These are phyloP conservation scores for Ophion ellenae DNA, from an alignment of 2,888 invertebrate genomes.

Conservation along the genomic window DNA sequence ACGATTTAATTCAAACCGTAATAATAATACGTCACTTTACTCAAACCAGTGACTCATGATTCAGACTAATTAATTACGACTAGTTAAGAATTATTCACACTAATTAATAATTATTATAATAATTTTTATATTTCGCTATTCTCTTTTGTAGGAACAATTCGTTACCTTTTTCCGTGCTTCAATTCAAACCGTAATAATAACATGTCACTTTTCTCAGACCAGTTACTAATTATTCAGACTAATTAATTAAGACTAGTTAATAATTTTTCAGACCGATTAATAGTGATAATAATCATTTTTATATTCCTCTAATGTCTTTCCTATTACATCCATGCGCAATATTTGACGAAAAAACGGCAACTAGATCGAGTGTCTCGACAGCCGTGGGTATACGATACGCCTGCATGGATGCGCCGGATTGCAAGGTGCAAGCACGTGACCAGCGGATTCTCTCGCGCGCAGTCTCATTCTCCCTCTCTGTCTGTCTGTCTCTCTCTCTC, in stretches of 20 bases:
- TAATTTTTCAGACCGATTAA: background rate
- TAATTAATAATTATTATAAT: background rate
- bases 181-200: background rate
- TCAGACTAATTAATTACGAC: too few relatives aligned
- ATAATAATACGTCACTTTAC: background rate
- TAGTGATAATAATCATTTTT: background rate
- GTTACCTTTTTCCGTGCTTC: background rate
- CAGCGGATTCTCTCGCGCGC: constrained; percentile 43
- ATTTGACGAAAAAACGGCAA: constrained; percentile 1
- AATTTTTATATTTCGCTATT: background rate
- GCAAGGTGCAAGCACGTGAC: constrained; percentile 56
- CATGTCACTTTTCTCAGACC: too few relatives aligned
- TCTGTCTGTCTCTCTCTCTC: constrained; percentile 10
- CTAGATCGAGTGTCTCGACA: constrained; percentile 6
- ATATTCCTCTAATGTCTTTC: background rate
- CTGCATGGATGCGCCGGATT: constrained; percentile 41
- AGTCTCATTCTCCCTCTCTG: constrained; percentile 11
- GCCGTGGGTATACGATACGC: background rate
- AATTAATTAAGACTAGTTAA: too few relatives aligned
- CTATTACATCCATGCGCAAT: background rate
- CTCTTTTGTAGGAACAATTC: background rate
- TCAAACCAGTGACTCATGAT: too few relatives aligned
- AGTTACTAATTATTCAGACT: too few relatives aligned
- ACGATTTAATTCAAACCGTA: background rate
- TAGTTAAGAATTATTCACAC: too few relatives aligned